A percentile compares a stretch with the other conserved stretches of the same genome.
Conservation (phyloP, 2,113 vertebrate genomes). For the Clupea harengus region DNA sequence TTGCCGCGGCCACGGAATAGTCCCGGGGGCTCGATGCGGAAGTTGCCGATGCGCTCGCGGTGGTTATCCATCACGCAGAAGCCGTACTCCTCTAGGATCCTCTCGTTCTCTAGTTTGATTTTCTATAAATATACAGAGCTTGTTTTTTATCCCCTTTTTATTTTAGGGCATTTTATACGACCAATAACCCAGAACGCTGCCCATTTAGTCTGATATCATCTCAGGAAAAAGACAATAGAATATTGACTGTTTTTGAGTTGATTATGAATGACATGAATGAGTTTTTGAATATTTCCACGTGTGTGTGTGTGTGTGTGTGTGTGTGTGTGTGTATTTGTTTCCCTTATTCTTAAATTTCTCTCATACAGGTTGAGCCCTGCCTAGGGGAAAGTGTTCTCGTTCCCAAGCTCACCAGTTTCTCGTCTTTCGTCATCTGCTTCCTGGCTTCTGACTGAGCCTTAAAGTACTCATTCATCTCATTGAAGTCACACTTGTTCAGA, state of each 20-base stretch:
- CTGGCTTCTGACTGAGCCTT: conserved; percentile 91
- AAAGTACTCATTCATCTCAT: conserved; percentile 89
- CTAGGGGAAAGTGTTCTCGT: neutral
- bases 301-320: neutral
- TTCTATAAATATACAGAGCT: conserved; percentile 68
- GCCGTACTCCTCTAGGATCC: conserved; percentile 88
- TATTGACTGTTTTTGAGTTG: neutral
- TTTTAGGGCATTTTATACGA: neutral
- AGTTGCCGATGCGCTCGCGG: conserved; percentile 94
- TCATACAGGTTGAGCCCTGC: neutral
- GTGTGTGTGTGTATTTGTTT: neutral
- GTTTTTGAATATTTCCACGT: neutral
- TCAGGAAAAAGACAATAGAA: neutral
- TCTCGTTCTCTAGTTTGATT: conserved; percentile 94
- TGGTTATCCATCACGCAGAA: conserved; percentile 97
- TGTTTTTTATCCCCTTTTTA: neutral
- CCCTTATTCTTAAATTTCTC: neutral
- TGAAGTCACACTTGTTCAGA: conserved; percentile 92
- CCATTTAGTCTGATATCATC: neutral
- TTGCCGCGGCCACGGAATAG: conserved; percentile 93
- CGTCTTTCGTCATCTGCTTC: conserved; percentile 95
- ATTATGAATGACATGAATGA: neutral
- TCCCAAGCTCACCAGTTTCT: conserved; percentile 81
- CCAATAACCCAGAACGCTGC: neutral
- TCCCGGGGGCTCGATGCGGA: conserved; percentile 92